Percentiles rank a stretch among this genome's conserved stretches.
Conservation (phyloP, 2,113 vertebrate genomes). For the Irena cyanogastra region DNA sequence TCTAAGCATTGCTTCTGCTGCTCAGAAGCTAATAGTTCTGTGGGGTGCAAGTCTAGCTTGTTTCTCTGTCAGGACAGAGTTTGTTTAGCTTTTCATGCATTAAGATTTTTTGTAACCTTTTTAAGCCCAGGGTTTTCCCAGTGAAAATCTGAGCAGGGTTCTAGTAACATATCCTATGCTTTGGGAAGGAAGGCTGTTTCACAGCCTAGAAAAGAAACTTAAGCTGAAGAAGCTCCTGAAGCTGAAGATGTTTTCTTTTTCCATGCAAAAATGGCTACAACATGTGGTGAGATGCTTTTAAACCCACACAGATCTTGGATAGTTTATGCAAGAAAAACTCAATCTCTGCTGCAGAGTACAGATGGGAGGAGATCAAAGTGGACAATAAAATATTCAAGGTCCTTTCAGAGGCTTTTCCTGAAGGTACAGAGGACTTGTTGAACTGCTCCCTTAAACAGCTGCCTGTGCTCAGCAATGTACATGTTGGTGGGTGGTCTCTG, state of each 20-base stretch:
- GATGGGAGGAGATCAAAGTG: conserved; percentile 83
- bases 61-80: neutral
- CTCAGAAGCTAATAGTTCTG: neutral
- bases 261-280: conserved; percentile 84
- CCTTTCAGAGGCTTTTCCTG: conserved; percentile 76
- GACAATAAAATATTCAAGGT: conserved; percentile 91
- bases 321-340: conserved; percentile 85
- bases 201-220: neutral
- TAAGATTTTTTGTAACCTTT: neutral
- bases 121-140: neutral
- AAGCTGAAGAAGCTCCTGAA: neutral
- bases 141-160: neutral
- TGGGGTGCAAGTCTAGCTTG: neutral
- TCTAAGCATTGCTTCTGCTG: neutral
- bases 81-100: neutral
- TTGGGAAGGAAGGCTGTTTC: neutral
- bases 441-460: neutral
- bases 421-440: conserved; percentile 72
- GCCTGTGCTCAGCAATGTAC: neutral
- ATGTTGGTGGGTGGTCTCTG: neutral
- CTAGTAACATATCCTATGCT: neutral
- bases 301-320: conserved; percentile 82
- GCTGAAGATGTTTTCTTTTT: conserved; percentile 17
- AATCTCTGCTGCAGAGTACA: conserved; percentile 82
- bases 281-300: conserved; percentile 84